Evolutionary conservation across 2,113 vertebrate genomes (phyloP).

Genomic region (Peucedramus taeniatus): DNA sequence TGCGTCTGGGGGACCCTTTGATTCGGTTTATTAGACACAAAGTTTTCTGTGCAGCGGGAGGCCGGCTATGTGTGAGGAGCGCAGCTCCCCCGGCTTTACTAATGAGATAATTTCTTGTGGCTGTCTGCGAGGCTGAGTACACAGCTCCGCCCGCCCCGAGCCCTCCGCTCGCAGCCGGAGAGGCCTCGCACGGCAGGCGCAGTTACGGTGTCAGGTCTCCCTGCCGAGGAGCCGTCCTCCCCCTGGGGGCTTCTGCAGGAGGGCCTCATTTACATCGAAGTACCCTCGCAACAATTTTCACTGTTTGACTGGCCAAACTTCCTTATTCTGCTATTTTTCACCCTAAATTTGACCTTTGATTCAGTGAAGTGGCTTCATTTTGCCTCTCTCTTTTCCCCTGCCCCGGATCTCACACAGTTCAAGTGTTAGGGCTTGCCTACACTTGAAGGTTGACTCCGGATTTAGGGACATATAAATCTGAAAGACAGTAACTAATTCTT

Average conservation of each 20-base stretch:
- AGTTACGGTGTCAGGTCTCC: background rate
- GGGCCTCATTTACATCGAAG: background rate
- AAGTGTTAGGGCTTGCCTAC: background rate
- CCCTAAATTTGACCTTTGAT: background rate
- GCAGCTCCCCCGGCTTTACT: background rate
- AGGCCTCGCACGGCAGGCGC: background rate
- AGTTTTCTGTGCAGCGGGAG: conserved; percentile 26
- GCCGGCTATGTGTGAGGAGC: background rate
- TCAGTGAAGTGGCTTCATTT: background rate
- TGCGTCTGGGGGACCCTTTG: background rate
- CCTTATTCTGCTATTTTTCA: background rate
- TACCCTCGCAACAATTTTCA: background rate
- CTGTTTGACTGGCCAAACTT: background rate
- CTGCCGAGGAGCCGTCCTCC: background rate
- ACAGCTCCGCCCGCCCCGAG: background rate
- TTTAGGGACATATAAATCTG: background rate
- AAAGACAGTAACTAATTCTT: background rate
- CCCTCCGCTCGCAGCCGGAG: background rate
- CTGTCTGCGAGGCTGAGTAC: conserved; percentile 9
- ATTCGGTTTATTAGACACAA: background rate
- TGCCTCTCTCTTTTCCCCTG: background rate
- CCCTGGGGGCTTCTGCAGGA: fast-evolving
- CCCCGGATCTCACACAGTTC: background rate
- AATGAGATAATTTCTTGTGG: conserved; percentile 35
- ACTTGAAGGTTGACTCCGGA: background rate